Evolutionary conservation across 2,888 invertebrate species (phyloP).

Genomic region (Cantharis rufa): DNA sequence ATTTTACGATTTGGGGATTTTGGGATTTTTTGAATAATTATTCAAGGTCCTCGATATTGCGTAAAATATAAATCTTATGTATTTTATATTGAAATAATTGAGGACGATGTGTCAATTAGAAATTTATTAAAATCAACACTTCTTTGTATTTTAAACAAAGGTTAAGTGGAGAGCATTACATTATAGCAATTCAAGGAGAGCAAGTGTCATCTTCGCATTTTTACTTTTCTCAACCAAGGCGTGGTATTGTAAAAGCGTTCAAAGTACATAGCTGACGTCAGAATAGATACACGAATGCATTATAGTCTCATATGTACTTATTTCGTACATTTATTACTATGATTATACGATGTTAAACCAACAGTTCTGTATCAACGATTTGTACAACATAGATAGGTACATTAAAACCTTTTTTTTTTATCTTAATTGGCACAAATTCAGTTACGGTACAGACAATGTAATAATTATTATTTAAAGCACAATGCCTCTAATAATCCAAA

Average conservation of each 20-base stretch:
- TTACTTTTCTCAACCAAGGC: slow-evolving; percentile 17
- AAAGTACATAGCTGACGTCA: slow-evolving; percentile 2
- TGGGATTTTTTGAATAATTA: neutral
- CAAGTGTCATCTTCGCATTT: slow-evolving; percentile 22
- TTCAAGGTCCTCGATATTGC: neutral
- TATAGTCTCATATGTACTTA: neutral
- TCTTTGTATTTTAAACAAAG: neutral
- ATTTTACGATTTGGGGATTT: neutral
- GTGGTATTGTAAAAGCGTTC: slow-evolving; percentile 9
- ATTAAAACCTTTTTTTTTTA: neutral
- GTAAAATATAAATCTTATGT: neutral
- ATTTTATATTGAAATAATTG: neutral
- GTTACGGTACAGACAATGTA: neutral
- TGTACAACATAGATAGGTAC: neutral
- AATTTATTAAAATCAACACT: neutral
- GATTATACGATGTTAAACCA: neutral
- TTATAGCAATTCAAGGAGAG: slow-evolving; percentile 18
- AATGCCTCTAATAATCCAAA: neutral
- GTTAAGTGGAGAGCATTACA: neutral
- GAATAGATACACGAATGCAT: neutral
- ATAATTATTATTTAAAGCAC: neutral
- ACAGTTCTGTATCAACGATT: neutral
- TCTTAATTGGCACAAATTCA: neutral
- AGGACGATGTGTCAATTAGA: neutral
- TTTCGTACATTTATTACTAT: neutral